Evolutionary conservation across 2,797 vertebrate genomes (phyloP).

Genomic region (Thaleichthys pacificus): DNA sequence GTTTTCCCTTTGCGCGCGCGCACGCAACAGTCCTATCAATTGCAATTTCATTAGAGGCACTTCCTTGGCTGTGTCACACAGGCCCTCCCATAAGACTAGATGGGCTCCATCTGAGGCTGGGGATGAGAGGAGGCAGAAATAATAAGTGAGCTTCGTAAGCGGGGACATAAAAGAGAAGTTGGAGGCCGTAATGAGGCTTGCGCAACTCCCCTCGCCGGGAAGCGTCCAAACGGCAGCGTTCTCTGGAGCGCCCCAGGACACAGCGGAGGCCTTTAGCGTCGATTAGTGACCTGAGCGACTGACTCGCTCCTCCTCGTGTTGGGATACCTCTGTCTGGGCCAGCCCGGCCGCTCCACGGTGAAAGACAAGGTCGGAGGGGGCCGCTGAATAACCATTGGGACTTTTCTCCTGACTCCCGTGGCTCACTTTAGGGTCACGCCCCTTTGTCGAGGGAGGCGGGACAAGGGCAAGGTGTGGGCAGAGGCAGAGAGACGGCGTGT

Average conservation of each 20-base stretch:
- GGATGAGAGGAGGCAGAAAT: conserved; percentile 23
- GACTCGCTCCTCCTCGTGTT: conserved; percentile 28
- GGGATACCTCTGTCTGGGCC: conserved; percentile 22
- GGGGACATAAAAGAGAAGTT: conserved; percentile 15
- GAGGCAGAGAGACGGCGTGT: background rate
- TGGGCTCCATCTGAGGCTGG: conserved; percentile 10
- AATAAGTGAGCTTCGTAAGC: conserved; percentile 22
- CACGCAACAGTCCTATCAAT: background rate
- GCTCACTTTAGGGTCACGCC: conserved; percentile 5
- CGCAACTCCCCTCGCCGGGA: conserved; percentile 18
- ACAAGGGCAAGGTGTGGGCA: background rate
- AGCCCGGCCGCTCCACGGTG: conserved; percentile 24
- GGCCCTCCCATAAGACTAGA: conserved; percentile 20
- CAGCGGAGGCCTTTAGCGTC: conserved; percentile 27
- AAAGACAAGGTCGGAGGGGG: conserved; percentile 14
- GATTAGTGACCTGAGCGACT: conserved; percentile 38
- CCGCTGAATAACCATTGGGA: conserved; percentile 3
- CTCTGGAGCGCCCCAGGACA: background rate
- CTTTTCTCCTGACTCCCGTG: background rate
- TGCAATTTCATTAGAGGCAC: background rate
- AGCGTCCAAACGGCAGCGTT: conserved; percentile 26
- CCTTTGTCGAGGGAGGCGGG: conserved; percentile 2
- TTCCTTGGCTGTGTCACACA: background rate
- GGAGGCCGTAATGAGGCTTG: conserved; percentile 28
- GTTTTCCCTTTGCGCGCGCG: background rate